Evolutionary conservation across 2,888 invertebrate genomes (phyloP).

Genomic region (Gryllus longicercus): DNA sequence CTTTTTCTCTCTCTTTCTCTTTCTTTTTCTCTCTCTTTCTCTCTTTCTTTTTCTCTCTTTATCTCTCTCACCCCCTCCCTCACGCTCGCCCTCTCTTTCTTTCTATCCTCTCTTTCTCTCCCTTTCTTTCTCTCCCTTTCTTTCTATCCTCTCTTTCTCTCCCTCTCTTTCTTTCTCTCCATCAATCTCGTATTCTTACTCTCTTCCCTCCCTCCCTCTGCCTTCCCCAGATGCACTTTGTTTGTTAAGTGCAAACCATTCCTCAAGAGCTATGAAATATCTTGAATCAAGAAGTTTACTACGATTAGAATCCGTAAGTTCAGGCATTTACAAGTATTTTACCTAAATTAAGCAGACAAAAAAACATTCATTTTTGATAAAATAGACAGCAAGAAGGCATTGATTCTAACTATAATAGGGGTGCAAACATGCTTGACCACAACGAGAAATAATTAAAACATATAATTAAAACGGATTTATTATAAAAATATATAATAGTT

Average conservation of each 20-base stretch:
- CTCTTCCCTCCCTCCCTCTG: background rate
- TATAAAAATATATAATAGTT: no score
- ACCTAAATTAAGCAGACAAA: no score
- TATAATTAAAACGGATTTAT: no score
- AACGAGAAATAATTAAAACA: rapidly evolving
- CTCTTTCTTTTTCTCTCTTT: background rate
- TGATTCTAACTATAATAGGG: no score
- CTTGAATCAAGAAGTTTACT: no score
- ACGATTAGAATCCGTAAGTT: no score
- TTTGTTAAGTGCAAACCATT: background rate
- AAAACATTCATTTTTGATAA: no score
- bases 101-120: background rate
- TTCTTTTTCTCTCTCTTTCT: background rate
- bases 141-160: background rate
- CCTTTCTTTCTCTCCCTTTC: background rate
- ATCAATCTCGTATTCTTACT: background rate
- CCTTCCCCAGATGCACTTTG: background rate
- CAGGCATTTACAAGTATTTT: no score
- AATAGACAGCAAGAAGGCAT: no score
- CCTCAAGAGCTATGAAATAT: no score
- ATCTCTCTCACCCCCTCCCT: background rate
- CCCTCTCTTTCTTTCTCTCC: background rate
- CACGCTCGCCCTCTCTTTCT: background rate
- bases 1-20: background rate
- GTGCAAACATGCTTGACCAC: no score